A percentile compares a stretch with the other conserved stretches of the same genome.
These are phyloP conservation scores for Cyrtorhinus lividipennis DNA, from an alignment of 1,140 invertebrate species.

Conservation along the genomic window DNA sequence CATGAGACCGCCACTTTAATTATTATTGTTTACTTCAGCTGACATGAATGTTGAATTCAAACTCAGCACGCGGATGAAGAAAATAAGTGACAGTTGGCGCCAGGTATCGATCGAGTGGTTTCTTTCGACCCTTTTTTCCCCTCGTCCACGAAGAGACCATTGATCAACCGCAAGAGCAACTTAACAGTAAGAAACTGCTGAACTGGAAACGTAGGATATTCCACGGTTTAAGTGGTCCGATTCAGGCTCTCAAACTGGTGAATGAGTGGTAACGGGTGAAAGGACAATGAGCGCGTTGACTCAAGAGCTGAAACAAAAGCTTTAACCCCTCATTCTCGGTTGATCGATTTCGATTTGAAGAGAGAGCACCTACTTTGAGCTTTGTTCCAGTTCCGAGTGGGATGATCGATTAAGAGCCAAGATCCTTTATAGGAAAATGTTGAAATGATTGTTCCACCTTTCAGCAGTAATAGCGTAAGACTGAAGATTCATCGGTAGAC, in stretches of 20 bases:
- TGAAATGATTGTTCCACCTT: too few species aligned
- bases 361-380: too few species aligned
- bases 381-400: too few species aligned
- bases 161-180: not conserved
- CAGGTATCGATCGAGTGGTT: not conserved
- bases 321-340: too few species aligned
- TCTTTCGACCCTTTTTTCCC: not conserved
- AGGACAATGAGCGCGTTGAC: conserved; percentile 1
- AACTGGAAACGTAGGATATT: conserved; percentile 2
- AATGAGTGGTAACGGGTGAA: not conserved
- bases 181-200: conserved; percentile 2
- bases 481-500: too few species aligned
- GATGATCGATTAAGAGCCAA: too few species aligned
- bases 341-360: not conserved
- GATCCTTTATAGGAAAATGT: too few species aligned
- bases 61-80: not conserved
- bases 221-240: not conserved
- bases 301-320: not conserved
- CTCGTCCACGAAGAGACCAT: too few species aligned
- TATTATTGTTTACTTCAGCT: not conserved
- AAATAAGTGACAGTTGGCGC: not conserved
- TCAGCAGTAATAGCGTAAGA: too few species aligned
- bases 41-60: not conserved
- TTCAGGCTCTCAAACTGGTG: not conserved
- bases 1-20: not conserved